Evolutionary conservation across 2,888 invertebrate genomes (phyloP).

Genomic region (Drosophila austrosaltans): DNA sequence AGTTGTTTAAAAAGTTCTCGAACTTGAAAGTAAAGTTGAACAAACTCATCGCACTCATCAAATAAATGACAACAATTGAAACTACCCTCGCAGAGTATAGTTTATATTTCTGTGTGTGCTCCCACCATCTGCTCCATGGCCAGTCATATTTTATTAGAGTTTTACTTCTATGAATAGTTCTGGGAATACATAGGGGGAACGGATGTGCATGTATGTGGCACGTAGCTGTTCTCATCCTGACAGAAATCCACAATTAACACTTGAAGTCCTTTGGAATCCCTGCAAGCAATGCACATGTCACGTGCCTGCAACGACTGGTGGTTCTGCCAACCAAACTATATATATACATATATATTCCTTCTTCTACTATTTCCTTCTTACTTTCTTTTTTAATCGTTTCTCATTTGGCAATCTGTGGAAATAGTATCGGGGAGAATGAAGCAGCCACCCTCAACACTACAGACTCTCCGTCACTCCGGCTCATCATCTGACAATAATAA

Average conservation of each 20-base stretch:
- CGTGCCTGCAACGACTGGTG: constrained; percentile 40
- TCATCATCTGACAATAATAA: constrained; percentile 67
- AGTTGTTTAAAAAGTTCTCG: not conserved
- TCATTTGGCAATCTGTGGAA: constrained; percentile 42
- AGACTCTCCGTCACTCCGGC: not conserved
- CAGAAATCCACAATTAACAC: constrained; percentile 70
- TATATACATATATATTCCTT: too few relatives aligned
- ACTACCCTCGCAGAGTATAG: not conserved
- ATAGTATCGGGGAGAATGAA: not conserved
- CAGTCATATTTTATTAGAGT: constrained; percentile 62
- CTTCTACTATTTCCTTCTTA: constrained; percentile 48
- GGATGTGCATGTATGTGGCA: constrained; percentile 7
- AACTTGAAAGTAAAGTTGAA: not conserved
- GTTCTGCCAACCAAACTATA: constrained; percentile 18
- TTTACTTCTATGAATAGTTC: constrained; percentile 27
- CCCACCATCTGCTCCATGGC: constrained; percentile 53
- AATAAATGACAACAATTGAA: not conserved
- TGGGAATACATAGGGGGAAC: not conserved
- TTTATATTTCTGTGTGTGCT: not conserved
- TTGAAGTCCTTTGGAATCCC: constrained; percentile 39
- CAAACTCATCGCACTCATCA: too few relatives aligned
- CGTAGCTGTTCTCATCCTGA: constrained; percentile 44
- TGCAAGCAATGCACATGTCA: constrained; percentile 62
- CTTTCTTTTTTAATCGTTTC: constrained; percentile 60
- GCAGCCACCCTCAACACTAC: constrained; percentile 30